A percentile compares a stretch with the other conserved stretches of the same genome.
Conservation (phyloP, 2,888 invertebrate species). For the Dicycla oo region DNA sequence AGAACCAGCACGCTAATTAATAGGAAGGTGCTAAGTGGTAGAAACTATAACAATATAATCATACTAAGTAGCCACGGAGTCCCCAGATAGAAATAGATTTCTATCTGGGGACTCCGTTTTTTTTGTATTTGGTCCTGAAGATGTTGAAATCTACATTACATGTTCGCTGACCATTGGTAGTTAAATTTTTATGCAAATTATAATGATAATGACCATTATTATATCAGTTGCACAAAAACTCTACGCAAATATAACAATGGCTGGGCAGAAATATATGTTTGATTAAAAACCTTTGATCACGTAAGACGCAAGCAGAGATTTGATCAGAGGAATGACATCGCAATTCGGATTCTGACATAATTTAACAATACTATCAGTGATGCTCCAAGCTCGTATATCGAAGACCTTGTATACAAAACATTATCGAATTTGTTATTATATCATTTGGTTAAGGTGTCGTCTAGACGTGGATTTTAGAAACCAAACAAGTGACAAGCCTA, state of each 20-base stretch:
- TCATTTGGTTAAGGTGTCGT: constrained; percentile 48
- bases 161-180: not conserved
- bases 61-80: constrained; percentile 11
- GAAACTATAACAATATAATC: constrained; percentile 57
- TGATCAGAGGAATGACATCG: constrained; percentile 16
- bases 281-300: not conserved
- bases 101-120: too few species aligned
- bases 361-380: constrained; percentile 12
- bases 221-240: not conserved
- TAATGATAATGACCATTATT: constrained; percentile 21
- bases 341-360: not conserved
- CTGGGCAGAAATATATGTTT: not conserved
- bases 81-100: not conserved
- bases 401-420: constrained; percentile 51
- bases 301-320: constrained; percentile 1
- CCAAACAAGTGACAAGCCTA: constrained; percentile 56
- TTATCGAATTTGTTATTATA: constrained; percentile 58
- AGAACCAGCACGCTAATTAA: constrained; percentile 62
- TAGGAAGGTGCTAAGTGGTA: constrained; percentile 66
- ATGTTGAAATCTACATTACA: not conserved
- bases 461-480: constrained; percentile 60
- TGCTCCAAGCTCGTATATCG: constrained; percentile 17
- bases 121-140: not conserved
- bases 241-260: not conserved
- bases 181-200: constrained; percentile 4